Conservation (phyloP, 1,140 invertebrate species). For the Cheumatopsyche charites region DNA sequence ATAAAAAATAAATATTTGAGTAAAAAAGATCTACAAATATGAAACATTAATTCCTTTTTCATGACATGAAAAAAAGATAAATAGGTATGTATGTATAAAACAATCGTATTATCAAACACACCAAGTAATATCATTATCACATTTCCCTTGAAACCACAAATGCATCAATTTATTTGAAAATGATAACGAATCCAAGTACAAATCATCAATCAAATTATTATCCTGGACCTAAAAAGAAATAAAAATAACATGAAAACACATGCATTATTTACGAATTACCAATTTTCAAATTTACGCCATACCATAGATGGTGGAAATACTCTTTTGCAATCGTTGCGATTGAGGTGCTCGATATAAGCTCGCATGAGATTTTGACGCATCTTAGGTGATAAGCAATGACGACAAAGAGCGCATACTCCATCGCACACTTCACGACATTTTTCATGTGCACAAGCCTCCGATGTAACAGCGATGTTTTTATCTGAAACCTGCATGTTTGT, state of each 20-base stretch:
- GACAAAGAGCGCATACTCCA: slow-evolving; percentile 78
- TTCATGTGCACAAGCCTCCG: slow-evolving; percentile 69
- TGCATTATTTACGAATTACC: slow-evolving; percentile 29
- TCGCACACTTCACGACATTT: slow-evolving; percentile 70
- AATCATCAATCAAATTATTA: slow-evolving; percentile 50
- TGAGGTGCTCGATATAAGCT: slow-evolving; percentile 80
- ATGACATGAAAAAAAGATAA: too few relatives aligned
- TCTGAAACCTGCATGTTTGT: slow-evolving; percentile 73
- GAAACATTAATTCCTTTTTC: too few relatives aligned
- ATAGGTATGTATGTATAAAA: too few relatives aligned
- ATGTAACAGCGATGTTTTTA: slow-evolving; percentile 80
- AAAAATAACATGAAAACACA: slow-evolving; percentile 39
- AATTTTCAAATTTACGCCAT: slow-evolving; percentile 49
- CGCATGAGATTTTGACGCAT: slow-evolving; percentile 65
- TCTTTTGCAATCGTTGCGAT: slow-evolving; percentile 77
- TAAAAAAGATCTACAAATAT: too few relatives aligned
- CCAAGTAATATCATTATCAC: slow-evolving; percentile 73
- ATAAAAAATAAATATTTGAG: too few relatives aligned
- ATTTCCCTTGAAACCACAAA: slow-evolving; percentile 85
- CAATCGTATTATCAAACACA: too few relatives aligned
- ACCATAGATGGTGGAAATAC: slow-evolving; percentile 81
- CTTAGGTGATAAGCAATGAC: slow-evolving; percentile 73
- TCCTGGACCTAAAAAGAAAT: slow-evolving; percentile 57
- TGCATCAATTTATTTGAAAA: slow-evolving; percentile 72
- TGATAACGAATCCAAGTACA: slow-evolving; percentile 60